A percentile compares a stretch with the other conserved stretches of the same genome.
phyloP scores from a whole-genome alignment of 2,113 vertebrate genomes.

The Amblyornis subalaris region DNA sequence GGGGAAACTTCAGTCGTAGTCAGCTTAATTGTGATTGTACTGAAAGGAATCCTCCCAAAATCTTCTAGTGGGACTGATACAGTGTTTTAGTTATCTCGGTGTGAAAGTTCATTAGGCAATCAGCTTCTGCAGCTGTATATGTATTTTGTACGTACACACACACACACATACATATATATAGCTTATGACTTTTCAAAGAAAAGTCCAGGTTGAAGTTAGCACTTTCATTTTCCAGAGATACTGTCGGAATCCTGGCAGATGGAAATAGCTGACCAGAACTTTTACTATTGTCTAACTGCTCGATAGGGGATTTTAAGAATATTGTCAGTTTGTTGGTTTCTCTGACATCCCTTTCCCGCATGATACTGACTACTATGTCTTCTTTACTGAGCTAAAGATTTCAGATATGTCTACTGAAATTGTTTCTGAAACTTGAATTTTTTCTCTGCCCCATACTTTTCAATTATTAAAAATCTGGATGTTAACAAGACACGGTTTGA shows the following conservation, averaged over 20 bases:
- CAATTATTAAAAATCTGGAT: neutral
- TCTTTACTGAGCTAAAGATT: neutral
- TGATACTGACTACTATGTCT: fast-evolving
- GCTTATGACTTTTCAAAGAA: neutral
- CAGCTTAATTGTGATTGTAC: neutral
- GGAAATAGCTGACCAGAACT: neutral
- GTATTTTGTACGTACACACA: neutral
- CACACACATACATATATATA: neutral
- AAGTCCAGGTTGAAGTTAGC: neutral
- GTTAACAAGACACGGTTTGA: neutral
- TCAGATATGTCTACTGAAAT: neutral
- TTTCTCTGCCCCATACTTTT: neutral
- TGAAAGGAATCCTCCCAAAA: neutral
- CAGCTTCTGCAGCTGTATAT: neutral
- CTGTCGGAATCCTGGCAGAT: neutral
- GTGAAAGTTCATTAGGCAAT: neutral
- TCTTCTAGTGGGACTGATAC: neutral
- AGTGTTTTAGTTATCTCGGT: neutral
- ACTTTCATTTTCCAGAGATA: neutral
- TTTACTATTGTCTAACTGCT: neutral
- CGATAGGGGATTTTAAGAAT: neutral
- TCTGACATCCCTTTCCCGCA: neutral
- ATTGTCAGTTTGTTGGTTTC: neutral
- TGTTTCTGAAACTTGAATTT: neutral
- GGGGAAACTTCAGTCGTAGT: neutral